A percentile compares a stretch with the other conserved stretches of the same genome.
Conservation (phyloP, 2,797 vertebrate genomes). For the Aplochiton taeniatus region DNA sequence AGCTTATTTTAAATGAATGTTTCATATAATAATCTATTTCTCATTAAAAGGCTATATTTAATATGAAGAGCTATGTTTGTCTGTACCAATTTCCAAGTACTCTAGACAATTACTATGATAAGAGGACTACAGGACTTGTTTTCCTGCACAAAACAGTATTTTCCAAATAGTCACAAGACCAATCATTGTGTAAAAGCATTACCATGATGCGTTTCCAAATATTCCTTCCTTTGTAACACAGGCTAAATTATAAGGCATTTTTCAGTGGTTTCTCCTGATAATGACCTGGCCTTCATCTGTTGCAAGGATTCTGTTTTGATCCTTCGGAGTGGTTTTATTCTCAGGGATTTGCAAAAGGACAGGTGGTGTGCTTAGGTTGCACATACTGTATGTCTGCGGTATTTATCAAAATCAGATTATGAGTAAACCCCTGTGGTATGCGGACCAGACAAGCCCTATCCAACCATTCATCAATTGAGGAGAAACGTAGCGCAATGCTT, state of each 20-base stretch:
- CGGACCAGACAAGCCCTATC: conserved; percentile 13
- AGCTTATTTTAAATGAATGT: conserved; percentile 87
- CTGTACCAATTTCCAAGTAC: conserved; percentile 61
- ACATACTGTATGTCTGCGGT: neutral
- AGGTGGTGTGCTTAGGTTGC: neutral
- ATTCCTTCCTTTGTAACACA: too few relatives aligned
- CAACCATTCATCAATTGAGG: neutral
- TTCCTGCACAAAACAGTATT: too few relatives aligned
- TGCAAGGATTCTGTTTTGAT: neutral
- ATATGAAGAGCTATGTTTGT: conserved; percentile 77
- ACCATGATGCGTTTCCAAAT: too few relatives aligned
- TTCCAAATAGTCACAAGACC: too few relatives aligned
- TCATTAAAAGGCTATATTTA: conserved; percentile 89
- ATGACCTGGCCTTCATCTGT: neutral
- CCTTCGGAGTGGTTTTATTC: neutral
- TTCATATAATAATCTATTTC: conserved; percentile 87
- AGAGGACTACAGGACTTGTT: too few relatives aligned
- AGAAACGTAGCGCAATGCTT: neutral
- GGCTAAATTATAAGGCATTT: too few relatives aligned
- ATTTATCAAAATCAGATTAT: conserved; percentile 25
- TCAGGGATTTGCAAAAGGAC: neutral
- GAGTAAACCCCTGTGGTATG: neutral
- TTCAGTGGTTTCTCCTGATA: too few relatives aligned
- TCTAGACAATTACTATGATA: neutral
- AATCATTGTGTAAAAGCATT: too few relatives aligned